Evolutionary conservation across 1,140 invertebrate genomes (phyloP).

Genomic region (Cyclargus thomasi): DNA sequence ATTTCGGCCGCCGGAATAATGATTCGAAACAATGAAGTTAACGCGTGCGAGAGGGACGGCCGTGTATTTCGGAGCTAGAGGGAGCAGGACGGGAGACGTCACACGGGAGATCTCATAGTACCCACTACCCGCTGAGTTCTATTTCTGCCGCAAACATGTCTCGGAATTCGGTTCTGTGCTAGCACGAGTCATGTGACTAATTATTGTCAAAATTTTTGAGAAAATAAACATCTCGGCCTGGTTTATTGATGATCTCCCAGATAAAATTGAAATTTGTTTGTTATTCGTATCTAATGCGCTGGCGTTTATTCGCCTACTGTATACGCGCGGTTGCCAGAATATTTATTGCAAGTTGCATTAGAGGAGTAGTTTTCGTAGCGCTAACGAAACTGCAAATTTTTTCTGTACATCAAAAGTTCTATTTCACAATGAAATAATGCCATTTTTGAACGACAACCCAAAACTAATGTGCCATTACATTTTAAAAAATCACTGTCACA

Average conservation of each 20-base stretch:
- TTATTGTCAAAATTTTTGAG: slow-evolving; percentile 31
- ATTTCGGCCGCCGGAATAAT: slow-evolving; percentile 64
- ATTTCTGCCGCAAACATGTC: slow-evolving; percentile 72
- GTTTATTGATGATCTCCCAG: not conserved
- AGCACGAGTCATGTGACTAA: slow-evolving; percentile 72
- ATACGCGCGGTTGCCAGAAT: not conserved
- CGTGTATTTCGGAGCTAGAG: slow-evolving; percentile 46
- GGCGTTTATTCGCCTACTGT: not conserved
- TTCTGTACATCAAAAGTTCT: too few relatives aligned
- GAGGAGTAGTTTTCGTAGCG: not conserved
- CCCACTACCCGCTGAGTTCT: slow-evolving; percentile 67
- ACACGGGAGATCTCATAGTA: slow-evolving; percentile 65
- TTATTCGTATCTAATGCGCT: slow-evolving; percentile 1
- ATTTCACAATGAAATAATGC: too few relatives aligned
- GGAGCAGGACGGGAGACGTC: slow-evolving; percentile 61
- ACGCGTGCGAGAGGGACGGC: slow-evolving; percentile 55
- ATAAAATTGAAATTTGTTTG: not conserved
- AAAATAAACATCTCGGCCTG: not conserved
- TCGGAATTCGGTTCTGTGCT: slow-evolving; percentile 72
- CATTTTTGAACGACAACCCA: not conserved
- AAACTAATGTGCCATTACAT: too few relatives aligned
- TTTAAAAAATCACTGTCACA: too few relatives aligned
- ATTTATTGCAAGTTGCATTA: not conserved
- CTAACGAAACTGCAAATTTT: not conserved
- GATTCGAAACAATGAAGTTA: slow-evolving; percentile 68